A percentile compares a stretch with the other conserved stretches of the same genome.
Conservation (phyloP, 2,888 invertebrate genomes). For the Magallana nippona region DNA sequence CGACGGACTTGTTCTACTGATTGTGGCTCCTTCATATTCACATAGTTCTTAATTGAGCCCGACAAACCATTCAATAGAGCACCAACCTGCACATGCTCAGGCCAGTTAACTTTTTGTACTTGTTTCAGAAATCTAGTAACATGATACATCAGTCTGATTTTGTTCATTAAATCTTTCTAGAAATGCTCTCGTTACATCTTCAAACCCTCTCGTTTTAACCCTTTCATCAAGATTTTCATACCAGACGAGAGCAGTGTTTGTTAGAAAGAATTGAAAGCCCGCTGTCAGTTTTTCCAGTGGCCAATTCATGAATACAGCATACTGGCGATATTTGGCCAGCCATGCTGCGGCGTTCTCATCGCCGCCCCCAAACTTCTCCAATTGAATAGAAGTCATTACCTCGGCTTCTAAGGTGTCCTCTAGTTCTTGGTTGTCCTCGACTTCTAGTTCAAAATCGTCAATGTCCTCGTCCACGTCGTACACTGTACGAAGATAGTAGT, state of each 20-base stretch:
- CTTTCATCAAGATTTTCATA: neutral
- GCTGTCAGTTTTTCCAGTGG: neutral
- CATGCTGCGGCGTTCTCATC: no score
- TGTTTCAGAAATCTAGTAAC: neutral
- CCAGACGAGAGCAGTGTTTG: neutral
- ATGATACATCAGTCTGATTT: neutral
- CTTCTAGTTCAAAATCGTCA: no score
- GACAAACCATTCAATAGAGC: neutral
- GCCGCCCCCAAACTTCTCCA: no score
- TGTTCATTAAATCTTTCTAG: neutral
- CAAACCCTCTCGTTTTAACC: neutral
- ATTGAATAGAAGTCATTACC: no score
- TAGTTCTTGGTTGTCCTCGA: no score
- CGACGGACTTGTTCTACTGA: neutral
- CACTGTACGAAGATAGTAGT: no score
- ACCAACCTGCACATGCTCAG: neutral
- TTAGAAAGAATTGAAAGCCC: neutral
- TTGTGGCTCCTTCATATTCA: neutral
- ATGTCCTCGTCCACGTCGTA: no score
- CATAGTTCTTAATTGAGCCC: neutral
- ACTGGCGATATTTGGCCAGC: no score
- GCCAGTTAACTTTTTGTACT: neutral
- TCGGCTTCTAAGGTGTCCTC: no score
- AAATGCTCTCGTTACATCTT: neutral
- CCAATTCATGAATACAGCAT: no score